A percentile compares a stretch with the other conserved stretches of the same genome.
These are phyloP conservation scores for Hucho hucho DNA, from an alignment of 2,113 vertebrate genomes.

Conservation along the genomic window DNA sequence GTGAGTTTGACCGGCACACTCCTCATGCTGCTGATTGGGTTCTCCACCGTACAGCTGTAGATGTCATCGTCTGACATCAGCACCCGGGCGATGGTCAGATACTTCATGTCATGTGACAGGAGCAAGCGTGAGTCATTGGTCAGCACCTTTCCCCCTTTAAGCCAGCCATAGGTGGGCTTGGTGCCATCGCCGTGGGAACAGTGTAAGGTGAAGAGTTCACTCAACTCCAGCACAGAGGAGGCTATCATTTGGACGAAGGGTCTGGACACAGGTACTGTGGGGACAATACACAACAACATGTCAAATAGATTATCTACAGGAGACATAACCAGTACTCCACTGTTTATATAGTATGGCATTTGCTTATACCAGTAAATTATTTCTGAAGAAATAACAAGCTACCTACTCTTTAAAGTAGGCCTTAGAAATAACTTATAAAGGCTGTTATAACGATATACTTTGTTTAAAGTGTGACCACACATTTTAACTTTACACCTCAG, in stretches of 20 bases:
- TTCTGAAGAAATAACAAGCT: too few relatives aligned
- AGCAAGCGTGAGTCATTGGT: conserved; percentile 87
- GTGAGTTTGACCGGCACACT: conserved; percentile 87
- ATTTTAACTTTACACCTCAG: too few relatives aligned
- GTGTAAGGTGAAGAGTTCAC: conserved; percentile 88
- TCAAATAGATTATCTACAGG: too few relatives aligned
- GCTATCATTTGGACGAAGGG: conserved; percentile 88
- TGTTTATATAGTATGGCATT: too few relatives aligned
- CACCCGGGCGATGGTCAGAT: conserved; percentile 89
- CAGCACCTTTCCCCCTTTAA: conserved; percentile 86
- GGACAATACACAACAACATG: not conserved
- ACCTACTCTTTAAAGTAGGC: too few relatives aligned
- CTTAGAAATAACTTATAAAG: too few relatives aligned
- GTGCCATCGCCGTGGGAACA: conserved; percentile 92
- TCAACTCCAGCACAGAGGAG: conserved; percentile 91
- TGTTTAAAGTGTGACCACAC: too few relatives aligned
- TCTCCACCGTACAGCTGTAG: conserved; percentile 91
- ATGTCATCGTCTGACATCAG: conserved; percentile 89
- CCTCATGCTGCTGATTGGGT: conserved; percentile 88
- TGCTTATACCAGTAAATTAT: too few relatives aligned
- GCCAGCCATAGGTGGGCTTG: conserved; percentile 90
- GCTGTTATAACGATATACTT: too few relatives aligned
- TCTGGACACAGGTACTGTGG: conserved; percentile 88
- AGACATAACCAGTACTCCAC: too few relatives aligned
- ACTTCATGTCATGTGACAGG: conserved; percentile 90